A percentile compares a stretch with the other conserved stretches of the same genome.
Conservation (phyloP, 2,888 invertebrate genomes). For the Linnaemya vulpina region DNA sequence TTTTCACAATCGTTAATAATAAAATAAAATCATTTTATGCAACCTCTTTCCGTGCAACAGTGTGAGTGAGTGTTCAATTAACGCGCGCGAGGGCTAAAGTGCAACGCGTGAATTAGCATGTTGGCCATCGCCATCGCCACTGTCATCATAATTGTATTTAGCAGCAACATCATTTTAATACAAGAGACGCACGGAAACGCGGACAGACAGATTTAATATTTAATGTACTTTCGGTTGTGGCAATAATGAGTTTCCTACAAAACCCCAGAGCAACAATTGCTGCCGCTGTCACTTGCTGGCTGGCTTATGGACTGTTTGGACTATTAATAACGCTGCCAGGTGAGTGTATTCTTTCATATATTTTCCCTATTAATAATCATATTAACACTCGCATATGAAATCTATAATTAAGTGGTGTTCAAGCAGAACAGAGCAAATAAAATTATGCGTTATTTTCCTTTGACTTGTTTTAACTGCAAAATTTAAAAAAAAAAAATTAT, state of each 20-base stretch:
- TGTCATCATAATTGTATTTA: conserved; percentile 16
- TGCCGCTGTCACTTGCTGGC: conserved; percentile 69
- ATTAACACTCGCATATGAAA: no score
- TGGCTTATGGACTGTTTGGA: conserved; percentile 70
- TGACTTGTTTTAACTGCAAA: no score
- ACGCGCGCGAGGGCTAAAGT: background rate
- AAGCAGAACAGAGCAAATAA: no score
- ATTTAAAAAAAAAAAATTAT: no score
- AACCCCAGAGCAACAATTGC: conserved; percentile 63
- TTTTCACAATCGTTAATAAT: conserved; percentile 1
- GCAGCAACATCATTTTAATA: conserved; percentile 40
- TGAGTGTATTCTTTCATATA: conserved; percentile 15
- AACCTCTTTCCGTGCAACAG: background rate
- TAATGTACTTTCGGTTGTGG: conserved; percentile 66
- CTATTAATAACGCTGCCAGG: conserved; percentile 70
- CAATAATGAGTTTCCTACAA: conserved; percentile 71
- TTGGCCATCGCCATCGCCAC: background rate
- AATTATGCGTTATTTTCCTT: no score
- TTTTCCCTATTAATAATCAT: background rate
- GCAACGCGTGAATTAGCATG: background rate
- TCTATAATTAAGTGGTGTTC: no score
- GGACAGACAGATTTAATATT: conserved; percentile 45
- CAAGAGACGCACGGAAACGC: background rate
- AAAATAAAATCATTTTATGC: conserved; percentile 8
- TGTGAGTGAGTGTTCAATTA: background rate